phyloP scores from a whole-genome alignment of 2,888 invertebrate genomes.

The Archips crataeganus region DNA sequence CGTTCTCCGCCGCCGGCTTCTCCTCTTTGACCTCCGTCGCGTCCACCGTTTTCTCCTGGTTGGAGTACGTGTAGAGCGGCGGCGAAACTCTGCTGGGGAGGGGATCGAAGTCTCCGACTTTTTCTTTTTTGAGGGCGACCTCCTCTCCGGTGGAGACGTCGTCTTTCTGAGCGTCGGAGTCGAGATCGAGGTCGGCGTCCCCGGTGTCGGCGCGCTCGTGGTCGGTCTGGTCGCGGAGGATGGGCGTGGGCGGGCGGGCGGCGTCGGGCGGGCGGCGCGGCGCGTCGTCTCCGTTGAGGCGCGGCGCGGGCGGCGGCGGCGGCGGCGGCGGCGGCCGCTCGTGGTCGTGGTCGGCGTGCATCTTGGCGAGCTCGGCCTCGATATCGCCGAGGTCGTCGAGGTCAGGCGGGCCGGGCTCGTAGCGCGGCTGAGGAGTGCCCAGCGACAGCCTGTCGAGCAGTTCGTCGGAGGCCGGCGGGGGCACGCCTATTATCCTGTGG shows the following conservation, averaged over 20 bases:
- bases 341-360: slow-evolving; percentile 80
- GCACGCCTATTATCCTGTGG: slow-evolving; percentile 79
- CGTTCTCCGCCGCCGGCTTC: slow-evolving; percentile 61
- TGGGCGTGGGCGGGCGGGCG: slow-evolving; percentile 65
- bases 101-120: slow-evolving; percentile 84
- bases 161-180: slow-evolving; percentile 47
- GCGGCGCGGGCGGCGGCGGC: slow-evolving; percentile 64
- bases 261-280: slow-evolving; percentile 42
- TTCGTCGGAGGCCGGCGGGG: slow-evolving; percentile 67
- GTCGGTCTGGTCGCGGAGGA: slow-evolving; percentile 50
- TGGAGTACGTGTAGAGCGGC: slow-evolving; percentile 92
- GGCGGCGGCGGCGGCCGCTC: slow-evolving; percentile 49
- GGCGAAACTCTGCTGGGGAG: slow-evolving; percentile 90
- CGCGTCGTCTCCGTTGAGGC: slow-evolving; percentile 43
- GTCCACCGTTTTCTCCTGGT: slow-evolving; percentile 87
- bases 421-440: slow-evolving; percentile 64
- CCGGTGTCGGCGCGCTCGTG: slow-evolving; percentile 47
- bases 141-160: slow-evolving; percentile 44
- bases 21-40: slow-evolving; percentile 66
- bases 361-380: slow-evolving; percentile 90
- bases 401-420: slow-evolving; percentile 71
- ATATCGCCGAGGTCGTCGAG: slow-evolving; percentile 87
- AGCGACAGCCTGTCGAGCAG: slow-evolving; percentile 65
- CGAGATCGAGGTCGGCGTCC: slow-evolving; percentile 47
- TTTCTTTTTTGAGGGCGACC: slow-evolving; percentile 56